Conservation (phyloP, 2,888 invertebrate genomes). For the Anthophora plumipes region DNA sequence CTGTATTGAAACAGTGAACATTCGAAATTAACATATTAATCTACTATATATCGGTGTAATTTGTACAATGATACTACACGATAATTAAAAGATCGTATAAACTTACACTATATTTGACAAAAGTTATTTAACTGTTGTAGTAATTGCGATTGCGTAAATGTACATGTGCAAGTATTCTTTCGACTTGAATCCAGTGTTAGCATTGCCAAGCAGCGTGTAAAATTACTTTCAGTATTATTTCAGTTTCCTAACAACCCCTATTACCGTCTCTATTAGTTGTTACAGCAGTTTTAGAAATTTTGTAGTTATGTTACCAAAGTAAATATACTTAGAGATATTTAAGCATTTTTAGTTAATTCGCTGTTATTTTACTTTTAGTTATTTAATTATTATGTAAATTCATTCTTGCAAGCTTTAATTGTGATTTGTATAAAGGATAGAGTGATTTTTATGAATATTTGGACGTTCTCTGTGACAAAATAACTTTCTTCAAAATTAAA, state of each 20-base stretch:
- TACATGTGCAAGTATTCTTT: background rate
- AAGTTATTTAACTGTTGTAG: constrained; percentile 2
- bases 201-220: constrained; percentile 15
- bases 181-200: background rate
- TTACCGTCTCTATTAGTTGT: background rate
- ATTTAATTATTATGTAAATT: background rate
- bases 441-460: no score
- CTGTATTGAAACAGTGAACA: no score
- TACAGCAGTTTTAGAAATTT: constrained; percentile 3
- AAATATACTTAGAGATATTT: background rate
- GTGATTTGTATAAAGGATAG: no score
- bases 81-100: background rate
- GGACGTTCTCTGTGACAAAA: no score
- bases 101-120: background rate
- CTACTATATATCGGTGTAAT: background rate
- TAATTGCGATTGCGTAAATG: background rate
- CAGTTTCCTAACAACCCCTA: constrained; percentile 23
- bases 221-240: constrained; percentile 25
- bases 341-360: background rate
- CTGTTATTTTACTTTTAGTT: background rate
- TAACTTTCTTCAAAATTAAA: no score
- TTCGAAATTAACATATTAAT: no score
- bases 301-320: no score
- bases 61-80: background rate
- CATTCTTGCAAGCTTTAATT: background rate